Conservation (phyloP, 2,797 vertebrate genomes). For the Geotrypetes seraphini region DNA sequence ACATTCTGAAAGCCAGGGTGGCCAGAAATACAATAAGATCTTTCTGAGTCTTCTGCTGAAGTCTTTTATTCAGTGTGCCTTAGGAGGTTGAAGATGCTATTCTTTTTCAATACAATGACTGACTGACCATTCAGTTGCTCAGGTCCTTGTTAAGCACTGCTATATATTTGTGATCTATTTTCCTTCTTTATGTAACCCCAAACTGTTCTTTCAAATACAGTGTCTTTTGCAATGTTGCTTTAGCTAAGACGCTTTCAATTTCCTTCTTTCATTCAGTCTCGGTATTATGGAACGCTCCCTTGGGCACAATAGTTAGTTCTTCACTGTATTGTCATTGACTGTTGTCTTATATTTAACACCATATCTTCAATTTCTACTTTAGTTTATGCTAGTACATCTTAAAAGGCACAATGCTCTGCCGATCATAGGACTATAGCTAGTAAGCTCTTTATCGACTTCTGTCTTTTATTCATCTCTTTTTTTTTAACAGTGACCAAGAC, state of each 20-base stretch:
- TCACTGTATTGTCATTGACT: constrained; percentile 7
- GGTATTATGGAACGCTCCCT: not conserved
- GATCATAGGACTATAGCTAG: constrained; percentile 13
- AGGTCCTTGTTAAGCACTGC: accelerated
- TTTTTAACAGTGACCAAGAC: constrained; percentile 8
- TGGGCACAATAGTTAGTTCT: not conserved
- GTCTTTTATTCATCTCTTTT: constrained; percentile 21
- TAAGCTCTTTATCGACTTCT: constrained; percentile 15
- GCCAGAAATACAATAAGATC: too few relatives aligned
- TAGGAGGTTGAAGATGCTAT: not conserved
- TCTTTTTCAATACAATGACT: not conserved
- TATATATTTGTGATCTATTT: not conserved
- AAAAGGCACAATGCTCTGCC: constrained; percentile 5
- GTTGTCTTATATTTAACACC: constrained; percentile 25
- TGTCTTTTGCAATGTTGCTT: not conserved
- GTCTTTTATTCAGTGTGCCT: not conserved
- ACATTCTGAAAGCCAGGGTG: not conserved
- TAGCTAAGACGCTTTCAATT: not conserved
- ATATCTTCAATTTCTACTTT: constrained; percentile 23
- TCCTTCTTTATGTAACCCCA: not conserved
- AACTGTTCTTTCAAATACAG: not conserved
- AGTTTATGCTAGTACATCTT: constrained; percentile 15
- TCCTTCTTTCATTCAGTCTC: not conserved
- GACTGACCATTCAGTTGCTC: not conserved
- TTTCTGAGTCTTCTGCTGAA: not conserved